Conservation (phyloP, 2,797 vertebrate genomes). For the Malacoraja senta region DNA sequence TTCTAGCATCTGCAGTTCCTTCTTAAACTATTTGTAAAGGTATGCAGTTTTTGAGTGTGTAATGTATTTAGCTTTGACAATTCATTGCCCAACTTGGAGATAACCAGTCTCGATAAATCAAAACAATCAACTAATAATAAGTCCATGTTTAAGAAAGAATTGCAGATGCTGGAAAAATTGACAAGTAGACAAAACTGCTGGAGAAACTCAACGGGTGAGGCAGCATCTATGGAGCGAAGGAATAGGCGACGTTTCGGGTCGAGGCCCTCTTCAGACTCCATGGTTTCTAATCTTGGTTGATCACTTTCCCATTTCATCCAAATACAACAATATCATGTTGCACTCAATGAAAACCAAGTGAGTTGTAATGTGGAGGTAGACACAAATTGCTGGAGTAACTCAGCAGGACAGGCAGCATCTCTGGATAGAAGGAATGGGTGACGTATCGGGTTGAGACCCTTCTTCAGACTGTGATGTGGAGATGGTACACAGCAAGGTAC, state of each 20-base stretch:
- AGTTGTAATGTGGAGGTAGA: not conserved
- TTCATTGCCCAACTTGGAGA: not conserved
- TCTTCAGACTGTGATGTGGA: not conserved
- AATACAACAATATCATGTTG: not conserved
- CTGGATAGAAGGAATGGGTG: too few relatives aligned
- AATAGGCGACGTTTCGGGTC: too few relatives aligned
- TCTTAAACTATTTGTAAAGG: not conserved
- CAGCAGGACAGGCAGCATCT: too few relatives aligned
- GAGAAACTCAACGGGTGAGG: too few relatives aligned
- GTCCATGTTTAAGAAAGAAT: too few relatives aligned
- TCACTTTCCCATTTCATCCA: not conserved
- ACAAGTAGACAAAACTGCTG: too few relatives aligned
- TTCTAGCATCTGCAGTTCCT: too few relatives aligned
- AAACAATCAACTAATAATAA: not conserved
- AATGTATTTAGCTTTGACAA: not conserved
- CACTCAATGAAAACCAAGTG: not conserved
- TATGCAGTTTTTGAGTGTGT: not conserved
- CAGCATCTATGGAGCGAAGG: too few relatives aligned
- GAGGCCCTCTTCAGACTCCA: not conserved
- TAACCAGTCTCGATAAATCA: not conserved
- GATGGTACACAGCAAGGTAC: not conserved
- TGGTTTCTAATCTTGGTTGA: not conserved
- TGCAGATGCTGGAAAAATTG: too few relatives aligned
- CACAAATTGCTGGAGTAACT: too few relatives aligned
- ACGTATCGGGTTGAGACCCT: too few relatives aligned